Evolutionary conservation across 2,888 invertebrate genomes (phyloP), one percentile per base, ranked within the genome.

Genomic region (Lithodes maja): DNA sequence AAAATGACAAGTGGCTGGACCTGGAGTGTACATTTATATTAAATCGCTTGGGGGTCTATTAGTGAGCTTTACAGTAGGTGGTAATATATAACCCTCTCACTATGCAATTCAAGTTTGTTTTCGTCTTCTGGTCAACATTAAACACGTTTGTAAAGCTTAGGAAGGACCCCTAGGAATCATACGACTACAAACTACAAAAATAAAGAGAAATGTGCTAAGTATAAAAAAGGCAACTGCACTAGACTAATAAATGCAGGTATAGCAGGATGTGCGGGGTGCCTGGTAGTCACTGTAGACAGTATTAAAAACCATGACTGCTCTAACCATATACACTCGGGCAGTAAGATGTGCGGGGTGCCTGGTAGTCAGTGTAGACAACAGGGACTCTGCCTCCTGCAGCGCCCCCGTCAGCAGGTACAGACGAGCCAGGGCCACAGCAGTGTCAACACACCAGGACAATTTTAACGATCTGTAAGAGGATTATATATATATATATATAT

Each of bases 361-460:
- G 1, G n/a, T 17, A 0, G 87, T 87, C 55, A 91, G 83, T 12
- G 55, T 75, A 50, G 68, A 74, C 61, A 91, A 84, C 49, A 89
- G 61, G 5, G 81, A 50, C 5, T 81, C 69, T 1, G 91, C 91
- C 52, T 90, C 80, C 5, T 55, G 69, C 71, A 91, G 75, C 33
- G 83, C 50, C 5, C 86, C 90, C 33, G 82, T 87, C 78, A 85
- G 55, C 61, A 91, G 77, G 80, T 86, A 89, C 12, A 89, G 83
- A 69, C 87, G 86, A 17, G 89, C 91, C 5, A 91, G 87, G 75
- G 89, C 80, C 49, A 84, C 86, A 17, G 89, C 91, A 50, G 89
- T 89, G 55, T 89, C 91, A 0, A 87, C 55, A 49, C 90, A 87
- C 91, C 91, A 91, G 3, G 33, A 33, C 33, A 33, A 33, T 33